Conservation (phyloP, 2,888 invertebrate species). For the Hydrotaea cyrtoneurina region DNA sequence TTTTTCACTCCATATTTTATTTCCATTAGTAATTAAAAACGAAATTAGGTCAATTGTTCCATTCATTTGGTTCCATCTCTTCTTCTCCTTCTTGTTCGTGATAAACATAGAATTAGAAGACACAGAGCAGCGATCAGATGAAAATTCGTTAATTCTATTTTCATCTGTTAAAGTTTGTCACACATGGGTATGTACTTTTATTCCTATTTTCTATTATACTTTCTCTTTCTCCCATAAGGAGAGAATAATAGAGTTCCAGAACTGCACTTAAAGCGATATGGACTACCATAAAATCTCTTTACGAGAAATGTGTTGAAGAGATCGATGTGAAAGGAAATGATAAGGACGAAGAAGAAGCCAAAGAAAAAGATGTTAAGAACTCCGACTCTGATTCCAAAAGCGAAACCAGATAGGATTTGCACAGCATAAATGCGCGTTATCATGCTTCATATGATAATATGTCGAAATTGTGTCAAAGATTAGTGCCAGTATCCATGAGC, state of each 20-base stretch:
- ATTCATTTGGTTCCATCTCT: too few species aligned
- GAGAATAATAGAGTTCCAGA: too few species aligned
- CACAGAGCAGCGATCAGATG: too few species aligned
- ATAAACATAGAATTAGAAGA: too few species aligned
- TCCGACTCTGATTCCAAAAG: neutral
- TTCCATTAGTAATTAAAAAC: too few species aligned
- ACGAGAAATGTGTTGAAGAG: neutral
- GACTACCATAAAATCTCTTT: neutral
- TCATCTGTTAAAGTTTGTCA: too few species aligned
- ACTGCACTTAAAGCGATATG: slow-evolving; percentile 16
- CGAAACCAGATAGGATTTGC: neutral
- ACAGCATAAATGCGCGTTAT: neutral
- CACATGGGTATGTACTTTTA: neutral
- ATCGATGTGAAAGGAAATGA: neutral
- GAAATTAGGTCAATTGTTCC: too few species aligned
- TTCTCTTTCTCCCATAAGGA: too few species aligned
- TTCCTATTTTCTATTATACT: too few species aligned
- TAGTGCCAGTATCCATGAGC: neutral
- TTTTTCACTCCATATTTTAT: too few species aligned
- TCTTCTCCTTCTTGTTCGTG: too few species aligned
- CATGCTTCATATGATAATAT: slow-evolving; percentile 4
- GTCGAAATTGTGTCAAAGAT: neutral
- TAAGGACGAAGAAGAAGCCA: neutral
- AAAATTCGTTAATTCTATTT: too few species aligned
- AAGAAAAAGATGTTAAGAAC: neutral